phyloP scores from a whole-genome alignment of 2,888 invertebrate species.

The Zaprionus obscuricornis region DNA sequence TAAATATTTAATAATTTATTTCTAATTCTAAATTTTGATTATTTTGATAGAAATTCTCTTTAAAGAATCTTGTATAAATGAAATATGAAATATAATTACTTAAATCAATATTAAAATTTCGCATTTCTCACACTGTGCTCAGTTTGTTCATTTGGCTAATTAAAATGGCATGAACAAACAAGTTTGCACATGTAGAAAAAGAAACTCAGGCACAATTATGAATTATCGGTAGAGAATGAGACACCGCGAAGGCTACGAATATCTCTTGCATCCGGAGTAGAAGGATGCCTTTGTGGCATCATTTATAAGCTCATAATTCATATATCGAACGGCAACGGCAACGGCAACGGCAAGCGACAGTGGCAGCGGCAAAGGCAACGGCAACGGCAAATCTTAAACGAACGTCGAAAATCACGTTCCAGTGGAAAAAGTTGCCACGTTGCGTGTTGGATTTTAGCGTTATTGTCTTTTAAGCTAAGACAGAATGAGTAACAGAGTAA shows the following conservation, averaged over 20 bases:
- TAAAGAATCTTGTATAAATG: no score
- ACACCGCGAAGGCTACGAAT: no score
- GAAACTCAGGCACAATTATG: constrained; percentile 42
- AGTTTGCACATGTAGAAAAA: constrained; percentile 2
- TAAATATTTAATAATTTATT: no score
- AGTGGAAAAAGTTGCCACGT: constrained; percentile 69
- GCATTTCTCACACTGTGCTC: constrained; percentile 3
- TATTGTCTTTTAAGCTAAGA: constrained; percentile 68
- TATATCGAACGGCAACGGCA: constrained; percentile 53
- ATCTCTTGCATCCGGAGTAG: constrained; percentile 8
- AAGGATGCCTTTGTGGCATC: constrained; percentile 19
- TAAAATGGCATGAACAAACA: constrained; percentile 68
- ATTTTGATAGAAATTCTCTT: no score
- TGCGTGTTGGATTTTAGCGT: constrained; percentile 64
- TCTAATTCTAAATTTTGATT: no score
- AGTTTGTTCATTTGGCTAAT: constrained; percentile 60
- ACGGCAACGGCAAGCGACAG: constrained; percentile 18
- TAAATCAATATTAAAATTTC: no score
- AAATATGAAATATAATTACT: no score
- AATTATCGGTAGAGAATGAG: constrained; percentile 50
- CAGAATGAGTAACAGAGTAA: constrained; percentile 38
- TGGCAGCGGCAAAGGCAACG: constrained; percentile 3
- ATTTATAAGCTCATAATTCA: constrained; percentile 65
- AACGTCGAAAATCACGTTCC: constrained; percentile 80
- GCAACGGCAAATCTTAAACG: constrained; percentile 63